phyloP scores from a whole-genome alignment of 30 jellyfish, hydroid and myxozoan genomes.

The Turritopsis dohrnii region DNA sequence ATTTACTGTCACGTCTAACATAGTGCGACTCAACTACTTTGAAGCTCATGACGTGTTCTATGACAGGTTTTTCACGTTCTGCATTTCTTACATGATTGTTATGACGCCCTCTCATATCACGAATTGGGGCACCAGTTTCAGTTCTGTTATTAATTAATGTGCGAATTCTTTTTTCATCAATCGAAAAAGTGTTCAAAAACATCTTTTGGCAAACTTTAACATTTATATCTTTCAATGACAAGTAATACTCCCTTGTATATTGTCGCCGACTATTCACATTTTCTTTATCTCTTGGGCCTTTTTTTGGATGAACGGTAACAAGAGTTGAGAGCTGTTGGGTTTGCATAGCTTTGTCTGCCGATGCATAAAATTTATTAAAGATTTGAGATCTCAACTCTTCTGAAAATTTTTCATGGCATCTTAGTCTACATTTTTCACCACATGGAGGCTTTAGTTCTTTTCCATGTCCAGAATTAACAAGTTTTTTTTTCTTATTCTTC shows the following conservation, averaged over 20 bases:
- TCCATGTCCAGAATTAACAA: too few relatives aligned
- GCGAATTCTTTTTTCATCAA: conserved; percentile 14
- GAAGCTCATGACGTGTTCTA: background rate
- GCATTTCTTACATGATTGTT: background rate
- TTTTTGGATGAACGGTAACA: background rate
- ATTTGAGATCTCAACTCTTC: background rate
- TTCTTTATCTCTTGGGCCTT: background rate
- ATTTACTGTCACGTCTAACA: background rate
- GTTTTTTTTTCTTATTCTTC: background rate
- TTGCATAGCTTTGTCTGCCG: background rate
- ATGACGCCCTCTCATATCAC: conserved; percentile 16
- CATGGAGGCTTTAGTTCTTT: background rate
- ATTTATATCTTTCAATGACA: background rate
- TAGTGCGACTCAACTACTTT: conserved; percentile 6
- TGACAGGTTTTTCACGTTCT: background rate
- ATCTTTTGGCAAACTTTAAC: conserved; percentile 3
- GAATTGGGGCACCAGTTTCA: conserved; percentile 10
- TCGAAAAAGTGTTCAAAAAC: conserved; percentile 5
- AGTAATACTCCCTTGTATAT: conserved; percentile 5
- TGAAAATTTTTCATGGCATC: background rate
- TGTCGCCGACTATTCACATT: background rate
- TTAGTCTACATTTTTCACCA: background rate
- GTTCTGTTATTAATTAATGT: background rate
- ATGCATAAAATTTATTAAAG: background rate
- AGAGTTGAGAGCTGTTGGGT: background rate